Evolutionary conservation across 1,140 invertebrate species (phyloP).

Genomic region (Heliothis virescens): DNA sequence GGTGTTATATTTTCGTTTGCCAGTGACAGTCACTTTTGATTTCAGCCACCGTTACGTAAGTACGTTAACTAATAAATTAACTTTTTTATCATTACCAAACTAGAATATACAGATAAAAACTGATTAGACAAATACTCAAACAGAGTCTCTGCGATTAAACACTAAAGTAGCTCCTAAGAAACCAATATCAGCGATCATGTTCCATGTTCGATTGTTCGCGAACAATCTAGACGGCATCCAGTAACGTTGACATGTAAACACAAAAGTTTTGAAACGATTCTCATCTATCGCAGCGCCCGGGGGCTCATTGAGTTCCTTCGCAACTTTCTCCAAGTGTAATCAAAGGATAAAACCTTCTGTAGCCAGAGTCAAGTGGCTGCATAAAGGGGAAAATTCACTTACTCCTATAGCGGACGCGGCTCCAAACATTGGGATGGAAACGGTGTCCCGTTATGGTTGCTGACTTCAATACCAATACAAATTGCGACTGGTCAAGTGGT

Average conservation of each 20-base stretch:
- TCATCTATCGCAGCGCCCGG: constrained; percentile 67
- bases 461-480: constrained; percentile 47
- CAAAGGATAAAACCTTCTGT: constrained; percentile 80
- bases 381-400: constrained; percentile 83
- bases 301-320: constrained; percentile 62
- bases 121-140: background rate
- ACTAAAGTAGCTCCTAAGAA: constrained; percentile 10
- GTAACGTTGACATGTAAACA: constrained; percentile 52
- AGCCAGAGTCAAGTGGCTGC: constrained; percentile 77
- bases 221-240: constrained; percentile 35
- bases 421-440: constrained; percentile 74
- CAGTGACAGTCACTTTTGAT: no score
- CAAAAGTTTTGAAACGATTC: constrained; percentile 72
- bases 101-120: background rate
- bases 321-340: constrained; percentile 76
- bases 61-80: no score
- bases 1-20: no score
- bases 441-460: constrained; percentile 49
- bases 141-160: background rate
- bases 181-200: constrained; percentile 34
- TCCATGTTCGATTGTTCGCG: constrained; percentile 12
- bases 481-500: background rate
- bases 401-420: constrained; percentile 75
- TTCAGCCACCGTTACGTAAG: no score
- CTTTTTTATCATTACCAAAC: no score